phyloP scores from a whole-genome alignment of 2,797 vertebrate species.

The Bryconaethiops microstoma region DNA sequence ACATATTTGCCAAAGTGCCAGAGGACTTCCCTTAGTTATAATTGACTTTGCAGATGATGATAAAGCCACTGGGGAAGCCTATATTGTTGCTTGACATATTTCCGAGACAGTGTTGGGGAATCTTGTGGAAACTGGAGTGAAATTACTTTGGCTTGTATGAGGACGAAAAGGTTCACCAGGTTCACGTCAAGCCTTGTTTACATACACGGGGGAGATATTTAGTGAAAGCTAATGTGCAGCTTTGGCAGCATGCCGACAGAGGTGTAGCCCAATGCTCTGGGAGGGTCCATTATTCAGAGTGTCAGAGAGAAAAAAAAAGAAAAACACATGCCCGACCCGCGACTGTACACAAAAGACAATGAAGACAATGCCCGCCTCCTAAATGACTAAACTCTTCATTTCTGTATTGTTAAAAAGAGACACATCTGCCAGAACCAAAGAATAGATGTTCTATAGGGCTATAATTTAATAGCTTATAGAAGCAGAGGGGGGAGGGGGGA shows the following conservation, averaged over 20 bases:
- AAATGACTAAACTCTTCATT: constrained; percentile 51
- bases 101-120: constrained; percentile 2
- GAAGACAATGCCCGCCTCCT: constrained; percentile 45
- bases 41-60: not conserved
- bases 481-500: not conserved
- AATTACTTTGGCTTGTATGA: constrained; percentile 27
- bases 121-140: constrained; percentile 23
- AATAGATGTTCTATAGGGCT: constrained; percentile 22
- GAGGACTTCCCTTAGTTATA: too few species aligned
- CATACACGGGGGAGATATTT: constrained; percentile 35
- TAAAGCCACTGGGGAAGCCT: not conserved
- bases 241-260: constrained; percentile 43
- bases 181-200: constrained; percentile 46
- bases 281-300: constrained; percentile 48
- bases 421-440: constrained; percentile 42
- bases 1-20: not conserved
- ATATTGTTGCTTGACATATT: constrained; percentile 6
- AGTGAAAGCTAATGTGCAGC: constrained; percentile 47
- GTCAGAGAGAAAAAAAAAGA: constrained; percentile 10
- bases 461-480: constrained; percentile 30
- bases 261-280: constrained; percentile 38
- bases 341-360: constrained; percentile 43
- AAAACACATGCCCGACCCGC: constrained; percentile 29
- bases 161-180: constrained; percentile 45
- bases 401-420: constrained; percentile 48